phyloP scores from a whole-genome alignment of 2,888 invertebrate species.

The Leptinotarsa tumamoca region DNA sequence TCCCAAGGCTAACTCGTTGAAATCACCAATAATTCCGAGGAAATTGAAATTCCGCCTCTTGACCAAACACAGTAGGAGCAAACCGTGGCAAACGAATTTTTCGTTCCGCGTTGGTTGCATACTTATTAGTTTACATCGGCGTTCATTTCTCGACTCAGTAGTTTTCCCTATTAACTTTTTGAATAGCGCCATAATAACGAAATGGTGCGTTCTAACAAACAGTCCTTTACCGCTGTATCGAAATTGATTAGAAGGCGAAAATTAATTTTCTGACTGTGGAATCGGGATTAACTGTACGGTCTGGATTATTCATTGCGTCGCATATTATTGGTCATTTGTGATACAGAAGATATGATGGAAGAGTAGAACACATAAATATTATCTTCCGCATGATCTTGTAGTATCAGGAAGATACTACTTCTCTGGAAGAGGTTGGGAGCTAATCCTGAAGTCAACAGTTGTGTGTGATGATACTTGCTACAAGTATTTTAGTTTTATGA shows the following conservation, averaged over 20 bases:
- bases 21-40: slow-evolving; percentile 2
- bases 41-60: slow-evolving; percentile 35
- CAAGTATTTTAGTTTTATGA: too few relatives aligned
- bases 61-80: slow-evolving; percentile 32
- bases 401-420: too few relatives aligned
- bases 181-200: slow-evolving; percentile 16
- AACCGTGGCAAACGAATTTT: slow-evolving; percentile 36
- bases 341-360: background rate
- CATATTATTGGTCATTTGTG: background rate
- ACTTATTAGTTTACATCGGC: slow-evolving; percentile 13
- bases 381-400: too few relatives aligned
- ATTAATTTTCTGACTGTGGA: slow-evolving; percentile 10
- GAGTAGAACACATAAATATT: too few relatives aligned
- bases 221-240: slow-evolving; percentile 9
- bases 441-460: too few relatives aligned
- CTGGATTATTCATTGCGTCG: background rate
- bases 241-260: slow-evolving; percentile 14
- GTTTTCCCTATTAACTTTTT: slow-evolving; percentile 21
- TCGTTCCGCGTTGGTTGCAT: slow-evolving; percentile 30
- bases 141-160: slow-evolving; percentile 19
- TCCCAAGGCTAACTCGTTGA: background rate
- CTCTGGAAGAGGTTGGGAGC: too few relatives aligned
- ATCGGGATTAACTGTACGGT: slow-evolving; percentile 3
- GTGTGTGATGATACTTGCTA: too few relatives aligned
- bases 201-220: slow-evolving; percentile 12